phyloP scores from a whole-genome alignment of 2,888 invertebrate species.

The Oxytorus armatus region DNA sequence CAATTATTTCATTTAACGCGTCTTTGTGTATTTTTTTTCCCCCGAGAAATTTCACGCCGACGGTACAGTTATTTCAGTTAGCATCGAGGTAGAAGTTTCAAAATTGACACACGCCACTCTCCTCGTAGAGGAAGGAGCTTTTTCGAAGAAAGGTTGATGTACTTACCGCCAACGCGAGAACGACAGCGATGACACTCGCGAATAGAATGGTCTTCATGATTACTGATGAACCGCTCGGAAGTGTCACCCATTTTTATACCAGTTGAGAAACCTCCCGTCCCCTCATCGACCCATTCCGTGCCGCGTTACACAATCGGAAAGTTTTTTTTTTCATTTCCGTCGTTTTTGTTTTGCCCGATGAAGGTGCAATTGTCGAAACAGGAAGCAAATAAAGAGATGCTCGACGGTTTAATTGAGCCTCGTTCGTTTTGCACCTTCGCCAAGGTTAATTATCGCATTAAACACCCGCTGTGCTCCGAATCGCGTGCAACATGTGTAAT shows the following conservation, averaged over 20 bases:
- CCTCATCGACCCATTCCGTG: not conserved
- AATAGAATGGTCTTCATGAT: conserved; percentile 56
- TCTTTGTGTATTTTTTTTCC: not conserved
- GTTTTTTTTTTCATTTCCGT: conserved; percentile 19
- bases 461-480: not conserved
- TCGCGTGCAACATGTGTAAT: not conserved
- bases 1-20: not conserved
- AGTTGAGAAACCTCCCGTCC: conserved; percentile 5
- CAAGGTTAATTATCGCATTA: conserved; percentile 15
- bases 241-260: conserved; percentile 45
- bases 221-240: conserved; percentile 11
- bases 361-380: conserved; percentile 7
- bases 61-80: too few relatives aligned
- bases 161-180: conserved; percentile 54
- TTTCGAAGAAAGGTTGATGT: too few relatives aligned
- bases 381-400: conserved; percentile 23
- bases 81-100: too few relatives aligned
- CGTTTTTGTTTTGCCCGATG: conserved; percentile 5
- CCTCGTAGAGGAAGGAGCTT: too few relatives aligned
- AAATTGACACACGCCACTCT: too few relatives aligned
- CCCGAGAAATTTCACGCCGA: not conserved
- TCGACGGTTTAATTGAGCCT: conserved; percentile 35
- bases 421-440: conserved; percentile 11
- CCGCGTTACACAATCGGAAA: conserved; percentile 5
- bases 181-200: conserved; percentile 38